These are phyloP conservation scores for Sicus ferrugineus DNA, from an alignment of 2,888 invertebrate genomes.

Conservation along the genomic window DNA sequence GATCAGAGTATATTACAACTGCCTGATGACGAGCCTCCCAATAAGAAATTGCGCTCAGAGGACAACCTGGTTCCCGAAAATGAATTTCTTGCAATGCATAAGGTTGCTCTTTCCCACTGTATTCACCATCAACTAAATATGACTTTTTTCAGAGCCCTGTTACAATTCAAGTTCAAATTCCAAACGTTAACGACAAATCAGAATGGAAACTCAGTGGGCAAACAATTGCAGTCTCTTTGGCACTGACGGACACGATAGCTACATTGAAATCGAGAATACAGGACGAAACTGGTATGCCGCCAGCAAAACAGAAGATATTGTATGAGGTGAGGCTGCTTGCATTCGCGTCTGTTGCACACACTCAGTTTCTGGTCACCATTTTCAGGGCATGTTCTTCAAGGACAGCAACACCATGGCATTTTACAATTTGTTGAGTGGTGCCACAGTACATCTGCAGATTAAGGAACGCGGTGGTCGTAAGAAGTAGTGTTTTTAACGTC, in stretches of 20 bases:
- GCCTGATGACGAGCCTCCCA: constrained; percentile 82
- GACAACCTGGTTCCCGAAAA: constrained; percentile 91
- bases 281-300: constrained; percentile 89
- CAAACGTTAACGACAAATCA: constrained; percentile 83
- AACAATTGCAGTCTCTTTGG: constrained; percentile 78
- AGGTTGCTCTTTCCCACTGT: constrained; percentile 57
- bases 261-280: constrained; percentile 87
- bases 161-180: constrained; percentile 82
- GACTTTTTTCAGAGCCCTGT: constrained; percentile 72
- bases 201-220: constrained; percentile 98
- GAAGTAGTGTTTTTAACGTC: constrained; percentile 72
- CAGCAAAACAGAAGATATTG: constrained; percentile 95
- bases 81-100: constrained; percentile 76
- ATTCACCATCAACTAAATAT: too few species aligned
- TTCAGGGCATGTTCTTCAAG: constrained; percentile 96
- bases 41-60: constrained; percentile 90
- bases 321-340: constrained; percentile 74
- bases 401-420: constrained; percentile 94
- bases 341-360: background rate
- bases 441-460: constrained; percentile 85
- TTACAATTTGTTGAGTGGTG: constrained; percentile 91
- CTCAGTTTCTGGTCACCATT: too few species aligned
- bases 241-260: constrained; percentile 80
- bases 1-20: constrained; percentile 67
- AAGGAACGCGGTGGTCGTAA: constrained; percentile 98